Conservation (phyloP, 2,797 vertebrate species). For the Paramormyrops hopkinsi region DNA sequence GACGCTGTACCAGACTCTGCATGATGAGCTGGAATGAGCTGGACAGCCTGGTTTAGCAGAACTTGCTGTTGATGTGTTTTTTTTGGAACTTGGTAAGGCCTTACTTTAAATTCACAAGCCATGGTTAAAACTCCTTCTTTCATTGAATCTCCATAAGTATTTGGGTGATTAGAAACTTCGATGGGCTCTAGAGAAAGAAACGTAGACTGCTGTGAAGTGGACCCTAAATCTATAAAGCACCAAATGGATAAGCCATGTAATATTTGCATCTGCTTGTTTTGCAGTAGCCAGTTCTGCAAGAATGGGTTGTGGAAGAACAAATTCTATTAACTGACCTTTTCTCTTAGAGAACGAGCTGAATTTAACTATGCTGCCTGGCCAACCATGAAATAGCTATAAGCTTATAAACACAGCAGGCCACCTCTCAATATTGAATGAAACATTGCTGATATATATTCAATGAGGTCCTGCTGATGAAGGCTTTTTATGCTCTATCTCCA, state of each 20-base stretch:
- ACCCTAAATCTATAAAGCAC: background rate
- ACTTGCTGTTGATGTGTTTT: background rate
- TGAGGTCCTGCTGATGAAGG: background rate
- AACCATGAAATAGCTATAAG: slow-evolving; percentile 13
- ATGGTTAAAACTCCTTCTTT: background rate
- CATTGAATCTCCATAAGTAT: background rate
- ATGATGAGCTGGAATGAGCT: background rate
- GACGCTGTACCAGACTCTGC: background rate
- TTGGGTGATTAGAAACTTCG: background rate
- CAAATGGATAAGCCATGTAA: background rate
- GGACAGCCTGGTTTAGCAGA: background rate
- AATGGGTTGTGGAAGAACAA: background rate
- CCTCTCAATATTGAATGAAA: slow-evolving; percentile 9
- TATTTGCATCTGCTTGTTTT: background rate
- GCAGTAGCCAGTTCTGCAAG: background rate
- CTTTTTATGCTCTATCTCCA: background rate
- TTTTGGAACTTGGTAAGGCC: background rate
- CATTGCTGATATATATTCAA: background rate
- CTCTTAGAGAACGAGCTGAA: background rate
- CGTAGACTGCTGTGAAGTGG: background rate
- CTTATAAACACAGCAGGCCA: background rate
- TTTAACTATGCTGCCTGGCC: background rate
- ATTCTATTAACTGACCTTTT: slow-evolving; percentile 7
- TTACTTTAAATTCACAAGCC: background rate
- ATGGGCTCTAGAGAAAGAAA: background rate